Base-by-base conservation (phyloP, 1,140 invertebrate species). In the Ceratoteleas bidentatus region DNA sequence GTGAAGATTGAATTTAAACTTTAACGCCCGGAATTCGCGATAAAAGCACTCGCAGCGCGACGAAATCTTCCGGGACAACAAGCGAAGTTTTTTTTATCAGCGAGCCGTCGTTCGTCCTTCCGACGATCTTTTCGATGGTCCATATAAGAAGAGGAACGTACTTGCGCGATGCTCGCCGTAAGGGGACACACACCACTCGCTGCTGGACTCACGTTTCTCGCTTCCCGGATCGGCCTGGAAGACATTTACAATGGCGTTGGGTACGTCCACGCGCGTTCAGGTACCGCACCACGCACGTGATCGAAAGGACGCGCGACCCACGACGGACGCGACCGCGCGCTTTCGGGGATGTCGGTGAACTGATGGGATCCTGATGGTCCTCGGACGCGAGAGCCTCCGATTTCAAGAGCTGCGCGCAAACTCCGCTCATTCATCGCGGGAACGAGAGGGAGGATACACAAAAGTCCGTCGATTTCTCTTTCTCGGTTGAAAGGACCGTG, bases 361-460 rank as follows among this genome's bases (percentile, higher is more conserved):
- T 84, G 77, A 81, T 81, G 77, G 73, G 82, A 84, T 84, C 82
- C 82, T 84, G 82, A 74, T 84, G 83, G 83, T 84, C 83, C 77
- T 84, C 77, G 64, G 68, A 64, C 57, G 24, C 24, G 69, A 81
- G 69, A 81, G 78, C 62, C 78, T 70, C 64, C 64, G 77, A 77
- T 77, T 75, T 81, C 73, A 69, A 72, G 77, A 84, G 83, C 54
- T 75, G 78, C 83, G 83, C 83, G 83, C 83, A 84, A 84, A 80
- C 83, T 78, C 83, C 78, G 77, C 69, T 80, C 77, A 77, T 84
- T 77, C 82, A 80, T 84, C 54, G 61, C 56, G 65, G 72, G 76
- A 77, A 70, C 52, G 77, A 74, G 82, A 76, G 76, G 68, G 73
- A 78, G 68, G 56, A 82, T 68, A 50, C 38, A 77, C 61, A 78